Evolutionary conservation across 2,113 vertebrate species (phyloP).

Genomic region (Gnathonemus echidnorhynchus): DNA sequence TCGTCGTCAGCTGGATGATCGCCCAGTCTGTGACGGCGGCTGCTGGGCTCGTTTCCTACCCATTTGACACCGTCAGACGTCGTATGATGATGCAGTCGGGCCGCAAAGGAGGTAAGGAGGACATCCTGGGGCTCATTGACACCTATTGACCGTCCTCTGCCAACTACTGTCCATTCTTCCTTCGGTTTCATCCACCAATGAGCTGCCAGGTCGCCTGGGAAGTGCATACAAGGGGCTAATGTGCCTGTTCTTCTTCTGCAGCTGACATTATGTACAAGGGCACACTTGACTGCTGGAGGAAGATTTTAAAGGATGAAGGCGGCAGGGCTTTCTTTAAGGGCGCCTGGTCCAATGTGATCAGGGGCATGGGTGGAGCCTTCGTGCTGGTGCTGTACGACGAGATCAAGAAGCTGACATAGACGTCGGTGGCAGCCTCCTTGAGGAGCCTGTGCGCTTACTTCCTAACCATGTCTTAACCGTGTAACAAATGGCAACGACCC

Average conservation of each 20-base stretch:
- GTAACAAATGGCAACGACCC: slow-evolving; percentile 60
- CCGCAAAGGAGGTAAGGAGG: slow-evolving; percentile 84
- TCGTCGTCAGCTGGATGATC: slow-evolving; percentile 96
- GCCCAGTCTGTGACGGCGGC: slow-evolving; percentile 90
- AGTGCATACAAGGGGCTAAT: neutral
- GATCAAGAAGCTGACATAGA: slow-evolving; percentile 89
- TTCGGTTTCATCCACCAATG: neutral
- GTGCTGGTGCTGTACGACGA: slow-evolving; percentile 97
- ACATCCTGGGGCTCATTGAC: neutral
- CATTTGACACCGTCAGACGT: slow-evolving; percentile 95
- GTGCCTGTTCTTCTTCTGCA: slow-evolving; percentile 49
- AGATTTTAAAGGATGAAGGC: slow-evolving; percentile 92
- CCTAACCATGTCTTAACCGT: slow-evolving; percentile 56
- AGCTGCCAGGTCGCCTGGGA: neutral
- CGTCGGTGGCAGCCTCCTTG: slow-evolving; percentile 23
- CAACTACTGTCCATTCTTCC: neutral
- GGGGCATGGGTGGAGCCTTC: slow-evolving; percentile 97
- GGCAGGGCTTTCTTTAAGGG: slow-evolving; percentile 92
- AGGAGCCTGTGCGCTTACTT: slow-evolving; percentile 25
- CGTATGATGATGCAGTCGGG: slow-evolving; percentile 99
- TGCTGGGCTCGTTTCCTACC: slow-evolving; percentile 87
- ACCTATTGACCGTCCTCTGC: neutral
- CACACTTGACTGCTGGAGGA: slow-evolving; percentile 96
- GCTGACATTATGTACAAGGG: slow-evolving; percentile 98
- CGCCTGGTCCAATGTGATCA: slow-evolving; percentile 95